Percentiles rank a stretch among this genome's conserved stretches.
phyloP scores from a whole-genome alignment of 2,888 invertebrate species.

The Epinotia ramella region DNA sequence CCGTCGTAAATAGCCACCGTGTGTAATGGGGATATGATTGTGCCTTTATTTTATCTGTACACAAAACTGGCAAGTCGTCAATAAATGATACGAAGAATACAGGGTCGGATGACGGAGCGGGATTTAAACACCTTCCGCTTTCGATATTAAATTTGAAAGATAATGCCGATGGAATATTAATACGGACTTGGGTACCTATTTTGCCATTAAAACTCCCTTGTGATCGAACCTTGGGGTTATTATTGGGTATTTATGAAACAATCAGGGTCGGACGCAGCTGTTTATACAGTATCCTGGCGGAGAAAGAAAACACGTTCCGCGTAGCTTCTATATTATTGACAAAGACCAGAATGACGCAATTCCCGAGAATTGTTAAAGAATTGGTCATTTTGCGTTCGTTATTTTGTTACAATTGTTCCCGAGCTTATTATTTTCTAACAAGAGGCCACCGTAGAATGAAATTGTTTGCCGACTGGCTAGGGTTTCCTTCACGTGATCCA shows the following conservation, averaged over 20 bases:
- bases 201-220: conserved; percentile 20
- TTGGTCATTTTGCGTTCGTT: conserved; percentile 18
- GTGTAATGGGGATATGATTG: conserved; percentile 12
- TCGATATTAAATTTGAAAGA: conserved; percentile 3
- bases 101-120: not conserved
- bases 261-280: conserved; percentile 10
- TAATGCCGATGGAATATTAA: conserved; percentile 7
- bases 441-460: conserved; percentile 6
- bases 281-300: conserved; percentile 10
- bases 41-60: conserved; percentile 16
- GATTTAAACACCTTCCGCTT: not conserved
- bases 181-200: not conserved
- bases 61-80: conserved; percentile 14
- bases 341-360: conserved; percentile 20
- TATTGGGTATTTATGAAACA: conserved; percentile 14
- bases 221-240: conserved; percentile 7
- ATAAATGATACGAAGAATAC: conserved; percentile 6
- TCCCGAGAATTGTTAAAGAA: conserved; percentile 11
- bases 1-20: conserved; percentile 20
- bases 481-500: conserved; percentile 24
- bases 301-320: not conserved
- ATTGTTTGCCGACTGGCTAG: conserved; percentile 16
- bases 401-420: conserved; percentile 10
- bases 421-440: conserved; percentile 34
- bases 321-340: conserved; percentile 18